phyloP scores from a whole-genome alignment of 2,113 vertebrate species.

The Toxostoma redivivum region DNA sequence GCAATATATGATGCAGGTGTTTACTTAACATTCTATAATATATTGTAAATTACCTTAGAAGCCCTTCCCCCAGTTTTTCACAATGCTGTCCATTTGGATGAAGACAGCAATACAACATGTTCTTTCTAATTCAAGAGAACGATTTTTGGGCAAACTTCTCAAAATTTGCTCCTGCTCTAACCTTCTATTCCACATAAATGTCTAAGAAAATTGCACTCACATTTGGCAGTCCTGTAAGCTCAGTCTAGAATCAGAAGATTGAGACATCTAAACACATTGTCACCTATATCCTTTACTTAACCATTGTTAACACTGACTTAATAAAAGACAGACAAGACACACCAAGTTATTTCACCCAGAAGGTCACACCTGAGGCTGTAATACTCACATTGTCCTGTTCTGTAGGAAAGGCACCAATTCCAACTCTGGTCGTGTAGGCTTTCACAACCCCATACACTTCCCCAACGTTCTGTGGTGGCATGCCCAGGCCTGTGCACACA shows the following conservation, averaged over 20 bases:
- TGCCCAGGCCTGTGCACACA: constrained; percentile 93
- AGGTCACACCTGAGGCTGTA: background rate
- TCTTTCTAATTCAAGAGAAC: background rate
- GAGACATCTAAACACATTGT: background rate
- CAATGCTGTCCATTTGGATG: background rate
- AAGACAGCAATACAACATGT: background rate
- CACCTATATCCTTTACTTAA: background rate
- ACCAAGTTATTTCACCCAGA: background rate
- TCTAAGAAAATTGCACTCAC: background rate
- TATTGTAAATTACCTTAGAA: background rate
- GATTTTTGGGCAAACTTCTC: background rate
- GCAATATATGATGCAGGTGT: background rate
- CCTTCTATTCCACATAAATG: background rate
- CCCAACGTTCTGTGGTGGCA: constrained; percentile 92
- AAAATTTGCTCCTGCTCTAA: background rate
- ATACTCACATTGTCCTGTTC: constrained; percentile 91
- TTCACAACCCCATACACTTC: constrained; percentile 96
- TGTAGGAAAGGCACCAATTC: constrained; percentile 94
- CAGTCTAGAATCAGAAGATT: background rate
- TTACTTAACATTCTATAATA: background rate
- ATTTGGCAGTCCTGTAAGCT: background rate
- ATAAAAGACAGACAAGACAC: background rate
- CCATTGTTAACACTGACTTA: background rate
- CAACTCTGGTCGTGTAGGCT: constrained; percentile 93
- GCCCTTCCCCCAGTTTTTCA: background rate